Conservation (phyloP, 2,797 vertebrate species). For the Aldrovandia affinis region DNA sequence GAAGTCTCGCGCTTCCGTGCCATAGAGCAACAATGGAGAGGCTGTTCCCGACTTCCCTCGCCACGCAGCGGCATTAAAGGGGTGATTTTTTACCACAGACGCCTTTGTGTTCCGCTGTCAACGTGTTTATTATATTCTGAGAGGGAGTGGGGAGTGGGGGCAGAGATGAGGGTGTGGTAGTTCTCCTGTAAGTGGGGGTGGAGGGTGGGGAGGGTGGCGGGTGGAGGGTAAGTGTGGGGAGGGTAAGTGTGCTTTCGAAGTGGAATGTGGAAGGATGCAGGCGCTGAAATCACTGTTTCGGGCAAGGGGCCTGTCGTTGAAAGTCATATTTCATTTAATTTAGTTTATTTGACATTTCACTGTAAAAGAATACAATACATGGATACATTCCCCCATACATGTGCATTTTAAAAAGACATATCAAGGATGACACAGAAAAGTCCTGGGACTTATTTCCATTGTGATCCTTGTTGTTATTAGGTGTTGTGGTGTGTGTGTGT, state of each 20-base stretch:
- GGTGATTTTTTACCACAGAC: slow-evolving; percentile 35
- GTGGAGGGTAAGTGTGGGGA: too few species aligned
- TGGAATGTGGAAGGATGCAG: background rate
- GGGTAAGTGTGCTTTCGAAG: background rate
- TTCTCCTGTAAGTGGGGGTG: background rate
- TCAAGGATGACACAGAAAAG: too few species aligned
- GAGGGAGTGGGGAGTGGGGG: slow-evolving; percentile 23
- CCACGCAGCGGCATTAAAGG: slow-evolving; percentile 1
- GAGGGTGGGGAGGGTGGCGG: too few species aligned
- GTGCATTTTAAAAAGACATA: too few species aligned
- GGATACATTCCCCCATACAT: too few species aligned
- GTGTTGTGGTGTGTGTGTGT: too few species aligned
- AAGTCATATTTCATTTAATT: background rate
- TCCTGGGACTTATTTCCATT: too few species aligned
- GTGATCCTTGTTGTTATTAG: too few species aligned
- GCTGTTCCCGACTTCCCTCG: slow-evolving; percentile 42
- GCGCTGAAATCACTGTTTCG: too few species aligned
- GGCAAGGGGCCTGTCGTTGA: background rate
- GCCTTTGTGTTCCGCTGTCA: slow-evolving; percentile 44
- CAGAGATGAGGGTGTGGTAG: slow-evolving; percentile 13
- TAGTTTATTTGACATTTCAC: too few species aligned
- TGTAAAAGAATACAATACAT: too few species aligned
- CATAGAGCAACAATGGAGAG: slow-evolving; percentile 40
- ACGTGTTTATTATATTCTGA: slow-evolving; percentile 38
- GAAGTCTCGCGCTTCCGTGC: slow-evolving; percentile 36